Percentiles rank a stretch among this genome's conserved stretches.
Evolutionary conservation across 30 jellyfish, hydroid and myxozoan species (phyloP).

Genomic region (Aurelia aurita complex sp. Pacific): DNA sequence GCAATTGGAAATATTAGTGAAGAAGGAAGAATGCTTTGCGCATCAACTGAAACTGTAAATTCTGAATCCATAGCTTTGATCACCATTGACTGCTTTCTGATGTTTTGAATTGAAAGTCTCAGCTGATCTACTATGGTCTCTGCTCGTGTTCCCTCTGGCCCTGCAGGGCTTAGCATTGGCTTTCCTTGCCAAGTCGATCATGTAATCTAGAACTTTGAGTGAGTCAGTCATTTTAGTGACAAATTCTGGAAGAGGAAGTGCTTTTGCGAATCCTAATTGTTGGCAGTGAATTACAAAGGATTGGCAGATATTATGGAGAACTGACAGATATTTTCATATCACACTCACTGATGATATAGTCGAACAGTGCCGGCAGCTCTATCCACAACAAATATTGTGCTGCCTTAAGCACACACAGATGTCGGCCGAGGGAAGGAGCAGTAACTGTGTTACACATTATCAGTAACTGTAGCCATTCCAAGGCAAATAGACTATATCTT

Average conservation of each 20-base stretch:
- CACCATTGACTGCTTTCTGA: slow-evolving; percentile 12
- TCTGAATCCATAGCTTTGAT: slow-evolving; percentile 16
- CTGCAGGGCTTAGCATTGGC: slow-evolving; percentile 23
- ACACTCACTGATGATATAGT: too few relatives aligned
- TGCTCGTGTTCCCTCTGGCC: slow-evolving; percentile 38
- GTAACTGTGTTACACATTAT: too few relatives aligned
- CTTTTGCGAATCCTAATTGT: not conserved
- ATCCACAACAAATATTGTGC: too few relatives aligned
- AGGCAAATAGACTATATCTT: too few relatives aligned
- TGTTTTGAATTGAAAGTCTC: slow-evolving; percentile 24
- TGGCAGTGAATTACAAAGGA: not conserved
- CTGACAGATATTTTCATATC: too few relatives aligned
- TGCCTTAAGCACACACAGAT: too few relatives aligned
- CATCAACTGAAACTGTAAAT: slow-evolving; percentile 6
- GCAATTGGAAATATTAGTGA: too few relatives aligned
- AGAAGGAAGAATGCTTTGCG: slow-evolving; percentile 14
- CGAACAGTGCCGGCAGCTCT: too few relatives aligned
- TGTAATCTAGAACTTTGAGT: slow-evolving; percentile 17
- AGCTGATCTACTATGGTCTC: slow-evolving; percentile 24
- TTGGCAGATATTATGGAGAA: not conserved
- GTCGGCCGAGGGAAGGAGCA: too few relatives aligned
- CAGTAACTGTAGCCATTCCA: too few relatives aligned
- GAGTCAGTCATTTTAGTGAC: slow-evolving; percentile 27
- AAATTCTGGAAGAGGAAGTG: not conserved
- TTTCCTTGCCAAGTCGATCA: slow-evolving; percentile 29